Base-by-base conservation (phyloP, 1,140 invertebrate species). In the Leptopilina boulardi region DNA sequence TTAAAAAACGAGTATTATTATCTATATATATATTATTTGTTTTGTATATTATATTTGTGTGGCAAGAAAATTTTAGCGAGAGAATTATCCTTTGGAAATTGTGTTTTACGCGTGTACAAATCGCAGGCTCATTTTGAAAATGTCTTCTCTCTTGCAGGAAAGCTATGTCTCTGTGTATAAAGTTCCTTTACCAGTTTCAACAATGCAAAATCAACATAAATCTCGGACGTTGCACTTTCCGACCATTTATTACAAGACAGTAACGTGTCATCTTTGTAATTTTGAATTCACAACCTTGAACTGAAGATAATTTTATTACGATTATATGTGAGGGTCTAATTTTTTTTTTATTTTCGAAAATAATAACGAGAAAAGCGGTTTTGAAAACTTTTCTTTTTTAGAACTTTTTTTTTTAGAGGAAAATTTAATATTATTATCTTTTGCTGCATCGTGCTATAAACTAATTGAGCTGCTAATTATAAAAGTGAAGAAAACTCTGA, bases 131-230 rank as follows among this genome's bases (percentile, higher is more conserved):
- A 66, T 66, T 66, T 26, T 66, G 13, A n/a, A 66, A 66, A 66
- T 66, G 13, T 66, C 26, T 15, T 30, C 59, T 30, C 59, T 30
- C 56, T 30, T 13, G 59, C 59, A 66, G 59, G 26, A 66, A 66
- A 66, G 59, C 59, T 66, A 23, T n/a, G n/a, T n/a, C n/a, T 34
- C 59, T 66, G 3, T 4, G 21, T 66, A 11, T 30, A 66, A 23
- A 38, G 34, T 38, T 66, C 30, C 59, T 23, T 66, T 66, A n/a
- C n/a, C 59, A 26, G 59, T 34, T 66, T n/a, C 26, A 34, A 66
- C 59, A 66, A 66, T 66, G 26, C 59, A 23, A 66, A 66, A 66
- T 66, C 59, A 66, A 66, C 59, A 66, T 66, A 66, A 66, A 66
- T 66, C 59, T 66, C 6, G 59, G 26, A 15, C 59, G 21, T 13